Percentiles rank a stretch among this genome's conserved stretches.
phyloP scores from a whole-genome alignment of 2,888 invertebrate species.

The Pyrgus malvae region DNA sequence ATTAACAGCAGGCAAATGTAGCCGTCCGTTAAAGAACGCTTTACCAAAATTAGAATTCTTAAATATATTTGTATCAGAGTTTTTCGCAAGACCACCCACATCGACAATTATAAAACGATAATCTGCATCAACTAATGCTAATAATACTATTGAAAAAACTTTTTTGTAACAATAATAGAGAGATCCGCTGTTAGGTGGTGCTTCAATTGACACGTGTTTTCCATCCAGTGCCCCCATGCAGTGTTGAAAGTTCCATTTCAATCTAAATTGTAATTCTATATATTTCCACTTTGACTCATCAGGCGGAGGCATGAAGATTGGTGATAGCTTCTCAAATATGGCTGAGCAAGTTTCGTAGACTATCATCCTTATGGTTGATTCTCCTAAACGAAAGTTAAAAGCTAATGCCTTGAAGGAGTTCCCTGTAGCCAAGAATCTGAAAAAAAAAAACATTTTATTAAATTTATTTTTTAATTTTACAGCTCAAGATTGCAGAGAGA shows the following conservation, averaged over 20 bases:
- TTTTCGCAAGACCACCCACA: no score
- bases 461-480: conserved; percentile 11
- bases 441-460: conserved; percentile 3
- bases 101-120: conserved; percentile 31
- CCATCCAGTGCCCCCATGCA: conserved; percentile 40
- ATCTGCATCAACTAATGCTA: conserved; percentile 43
- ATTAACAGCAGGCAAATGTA: no score
- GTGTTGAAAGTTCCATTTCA: conserved; percentile 32
- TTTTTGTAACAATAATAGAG: conserved; percentile 41
- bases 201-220: conserved; percentile 40
- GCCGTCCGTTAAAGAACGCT: no score
- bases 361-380: background rate
- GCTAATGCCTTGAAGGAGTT: background rate
- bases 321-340: background rate
- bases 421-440: background rate
- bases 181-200: conserved; percentile 34
- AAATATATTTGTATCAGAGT: no score
- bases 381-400: background rate
- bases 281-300: background rate
- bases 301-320: background rate
- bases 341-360: background rate
- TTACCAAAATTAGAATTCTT: no score
- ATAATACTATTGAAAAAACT: conserved; percentile 38
- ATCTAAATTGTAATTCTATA: background rate
- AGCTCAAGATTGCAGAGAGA: no score